phyloP scores from a whole-genome alignment of 1,140 invertebrate genomes.

The Goniozus legneri region DNA sequence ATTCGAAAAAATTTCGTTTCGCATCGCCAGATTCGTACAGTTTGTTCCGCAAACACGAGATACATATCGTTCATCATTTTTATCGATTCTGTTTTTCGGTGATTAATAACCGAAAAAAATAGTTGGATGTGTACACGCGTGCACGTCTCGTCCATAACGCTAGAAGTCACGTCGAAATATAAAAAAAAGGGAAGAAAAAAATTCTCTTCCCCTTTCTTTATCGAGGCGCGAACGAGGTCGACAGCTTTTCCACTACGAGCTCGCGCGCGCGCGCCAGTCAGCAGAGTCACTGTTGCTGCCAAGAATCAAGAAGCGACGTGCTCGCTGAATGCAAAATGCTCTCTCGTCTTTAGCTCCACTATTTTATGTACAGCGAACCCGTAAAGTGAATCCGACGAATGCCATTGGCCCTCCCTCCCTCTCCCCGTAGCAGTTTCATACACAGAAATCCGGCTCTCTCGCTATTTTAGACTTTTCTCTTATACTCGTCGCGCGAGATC shows the following conservation, averaged over 20 bases:
- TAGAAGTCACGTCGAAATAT: background rate
- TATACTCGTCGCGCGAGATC: background rate
- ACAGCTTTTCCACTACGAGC: too few relatives aligned
- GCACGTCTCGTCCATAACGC: too few relatives aligned
- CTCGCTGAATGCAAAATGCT: conserved; percentile 16
- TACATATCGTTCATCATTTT: too few relatives aligned
- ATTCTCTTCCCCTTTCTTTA: too few relatives aligned
- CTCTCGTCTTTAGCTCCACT: conserved; percentile 2
- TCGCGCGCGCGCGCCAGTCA: background rate
- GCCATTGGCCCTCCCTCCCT: background rate
- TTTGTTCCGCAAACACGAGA: too few relatives aligned
- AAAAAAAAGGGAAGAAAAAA: background rate
- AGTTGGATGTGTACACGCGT: too few relatives aligned
- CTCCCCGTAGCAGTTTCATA: background rate
- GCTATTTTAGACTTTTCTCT: background rate
- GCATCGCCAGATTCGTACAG: too few relatives aligned
- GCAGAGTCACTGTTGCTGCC: background rate
- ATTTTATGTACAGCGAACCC: background rate
- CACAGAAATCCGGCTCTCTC: background rate
- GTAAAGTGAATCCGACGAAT: conserved; percentile 8
- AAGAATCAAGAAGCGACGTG: background rate
- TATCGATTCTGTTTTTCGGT: too few relatives aligned
- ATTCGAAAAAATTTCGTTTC: too few relatives aligned
- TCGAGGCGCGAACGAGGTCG: background rate
- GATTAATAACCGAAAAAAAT: too few relatives aligned